phyloP scores from a whole-genome alignment of 2,113 vertebrate genomes.

The Scatophagus argus region DNA sequence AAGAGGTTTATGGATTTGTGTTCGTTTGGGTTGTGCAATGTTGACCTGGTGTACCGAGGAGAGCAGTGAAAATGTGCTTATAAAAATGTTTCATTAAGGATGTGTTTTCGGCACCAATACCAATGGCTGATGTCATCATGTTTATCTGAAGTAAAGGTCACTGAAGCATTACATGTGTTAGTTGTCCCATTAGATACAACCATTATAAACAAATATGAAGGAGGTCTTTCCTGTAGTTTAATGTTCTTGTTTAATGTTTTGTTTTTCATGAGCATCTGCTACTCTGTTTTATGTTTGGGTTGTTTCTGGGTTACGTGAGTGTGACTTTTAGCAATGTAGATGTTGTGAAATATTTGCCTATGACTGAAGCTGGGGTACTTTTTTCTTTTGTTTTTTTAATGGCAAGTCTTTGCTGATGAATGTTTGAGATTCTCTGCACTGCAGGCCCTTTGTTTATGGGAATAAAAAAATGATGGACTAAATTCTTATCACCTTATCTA shows the following conservation, averaged over 20 bases:
- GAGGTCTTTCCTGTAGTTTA: conserved; percentile 53
- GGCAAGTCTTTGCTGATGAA: conserved; percentile 71
- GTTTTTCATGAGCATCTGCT: conserved; percentile 41
- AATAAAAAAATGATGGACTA: conserved; percentile 76
- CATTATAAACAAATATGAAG: conserved; percentile 44
- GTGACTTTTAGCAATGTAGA: conserved; percentile 75
- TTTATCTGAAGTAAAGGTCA: conserved; percentile 28
- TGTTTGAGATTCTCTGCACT: conserved; percentile 74
- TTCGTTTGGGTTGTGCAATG: conserved; percentile 71
- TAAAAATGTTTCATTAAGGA: conserved; percentile 22
- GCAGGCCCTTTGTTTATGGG: conserved; percentile 77
- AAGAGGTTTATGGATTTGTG: conserved; percentile 20
- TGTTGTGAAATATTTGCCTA: conserved; percentile 77
- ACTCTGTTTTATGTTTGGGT: conserved; percentile 44
- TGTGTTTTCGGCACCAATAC: conserved; percentile 25
- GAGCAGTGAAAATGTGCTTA: conserved; percentile 14
- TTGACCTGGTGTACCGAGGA: conserved; percentile 38
- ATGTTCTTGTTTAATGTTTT: conserved; percentile 53
- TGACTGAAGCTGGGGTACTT: conserved; percentile 53
- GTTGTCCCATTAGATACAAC: conserved; percentile 23
- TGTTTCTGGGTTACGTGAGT: conserved; percentile 47
- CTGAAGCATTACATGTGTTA: conserved; percentile 29
- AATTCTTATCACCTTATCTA: conserved; percentile 30
- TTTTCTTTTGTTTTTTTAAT: conserved; percentile 64
- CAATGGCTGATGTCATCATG: conserved; percentile 32